Conservation (phyloP, 2,888 invertebrate genomes). For the Tuta absoluta region DNA sequence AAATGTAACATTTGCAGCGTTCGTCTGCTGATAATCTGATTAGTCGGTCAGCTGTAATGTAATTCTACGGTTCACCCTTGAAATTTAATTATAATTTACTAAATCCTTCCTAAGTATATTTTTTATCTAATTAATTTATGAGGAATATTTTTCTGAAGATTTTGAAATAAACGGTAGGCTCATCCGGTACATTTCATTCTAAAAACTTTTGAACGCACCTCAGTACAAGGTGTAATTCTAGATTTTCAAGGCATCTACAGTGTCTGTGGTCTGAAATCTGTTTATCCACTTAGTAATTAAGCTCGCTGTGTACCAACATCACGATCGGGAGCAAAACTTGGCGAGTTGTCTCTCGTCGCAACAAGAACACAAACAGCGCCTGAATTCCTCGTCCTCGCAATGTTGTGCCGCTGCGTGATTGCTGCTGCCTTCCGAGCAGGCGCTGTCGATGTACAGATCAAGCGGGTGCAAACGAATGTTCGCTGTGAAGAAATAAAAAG, state of each 20-base stretch:
- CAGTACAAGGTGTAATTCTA: too few relatives aligned
- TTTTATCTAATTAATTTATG: neutral
- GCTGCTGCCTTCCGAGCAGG: neutral
- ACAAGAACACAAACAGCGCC: slow-evolving; percentile 9
- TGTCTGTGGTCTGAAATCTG: neutral
- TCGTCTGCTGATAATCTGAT: neutral
- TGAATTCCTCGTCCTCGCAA: neutral
- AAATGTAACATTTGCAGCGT: slow-evolving; percentile 14
- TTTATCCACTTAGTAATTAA: neutral
- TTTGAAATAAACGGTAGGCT: too few relatives aligned
- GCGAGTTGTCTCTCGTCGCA: neutral
- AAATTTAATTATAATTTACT: neutral
- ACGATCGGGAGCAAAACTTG: neutral
- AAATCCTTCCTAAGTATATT: neutral
- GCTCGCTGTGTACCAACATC: neutral
- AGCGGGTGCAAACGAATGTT: neutral
- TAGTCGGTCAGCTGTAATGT: neutral
- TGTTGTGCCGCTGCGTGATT: slow-evolving; percentile 6
- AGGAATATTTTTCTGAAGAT: neutral
- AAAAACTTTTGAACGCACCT: too few relatives aligned
- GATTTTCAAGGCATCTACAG: too few relatives aligned
- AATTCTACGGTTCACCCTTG: neutral
- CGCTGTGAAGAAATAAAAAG: neutral
- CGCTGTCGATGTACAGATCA: neutral
- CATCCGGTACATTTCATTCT: too few relatives aligned